phyloP scores from a whole-genome alignment of 2,113 vertebrate species.

The Danionella cerebrum region DNA sequence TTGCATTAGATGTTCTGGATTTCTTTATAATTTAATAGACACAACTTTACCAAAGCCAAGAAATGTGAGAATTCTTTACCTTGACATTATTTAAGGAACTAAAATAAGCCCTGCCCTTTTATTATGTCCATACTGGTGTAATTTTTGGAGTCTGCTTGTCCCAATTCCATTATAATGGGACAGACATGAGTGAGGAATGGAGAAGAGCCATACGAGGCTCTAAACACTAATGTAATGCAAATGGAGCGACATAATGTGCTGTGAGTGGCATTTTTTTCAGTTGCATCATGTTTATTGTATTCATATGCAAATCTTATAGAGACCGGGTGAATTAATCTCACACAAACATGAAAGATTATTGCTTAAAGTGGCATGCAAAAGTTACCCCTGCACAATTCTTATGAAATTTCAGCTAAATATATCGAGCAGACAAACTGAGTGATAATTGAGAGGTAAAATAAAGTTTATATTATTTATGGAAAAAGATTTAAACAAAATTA shows the following conservation, averaged over 20 bases:
- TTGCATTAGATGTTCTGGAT: not conserved
- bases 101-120: conserved; percentile 1
- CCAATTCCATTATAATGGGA: conserved; percentile 58
- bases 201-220: conserved; percentile 47
- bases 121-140: conserved; percentile 26
- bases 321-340: conserved; percentile 66
- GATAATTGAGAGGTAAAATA: no score
- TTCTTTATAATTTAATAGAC: not conserved
- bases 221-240: conserved; percentile 58
- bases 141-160: conserved; percentile 41
- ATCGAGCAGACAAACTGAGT: no score
- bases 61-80: no score
- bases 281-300: conserved; percentile 59
- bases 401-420: no score
- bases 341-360: conserved; percentile 65
- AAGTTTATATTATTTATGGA: no score
- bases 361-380: conserved; percentile 62
- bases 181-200: conserved; percentile 56
- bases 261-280: conserved; percentile 63
- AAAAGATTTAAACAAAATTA: no score
- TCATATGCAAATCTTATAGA: conserved; percentile 61
- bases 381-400: no score
- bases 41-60: not conserved
- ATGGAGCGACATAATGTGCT: conserved; percentile 62
- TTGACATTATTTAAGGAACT: no score